Evolutionary conservation across 1,140 invertebrate species (phyloP).

Genomic region (Mylabris phalerata): DNA sequence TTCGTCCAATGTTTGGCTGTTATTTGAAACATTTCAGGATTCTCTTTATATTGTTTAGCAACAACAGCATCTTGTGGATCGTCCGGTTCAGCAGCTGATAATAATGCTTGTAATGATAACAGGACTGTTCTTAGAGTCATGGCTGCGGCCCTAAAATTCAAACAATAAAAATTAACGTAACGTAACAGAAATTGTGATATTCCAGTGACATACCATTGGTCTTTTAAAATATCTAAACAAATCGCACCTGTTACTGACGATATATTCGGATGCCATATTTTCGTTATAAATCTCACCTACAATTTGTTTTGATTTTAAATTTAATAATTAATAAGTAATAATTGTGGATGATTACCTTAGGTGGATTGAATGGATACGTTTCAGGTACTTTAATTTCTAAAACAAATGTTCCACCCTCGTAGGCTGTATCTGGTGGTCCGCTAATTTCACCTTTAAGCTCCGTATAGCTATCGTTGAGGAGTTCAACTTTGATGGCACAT

Average conservation of each 20-base stretch:
- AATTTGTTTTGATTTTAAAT: conserved; percentile 20
- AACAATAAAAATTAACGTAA: not conserved
- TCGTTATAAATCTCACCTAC: conserved; percentile 87
- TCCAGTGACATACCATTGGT: conserved; percentile 40
- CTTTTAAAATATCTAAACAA: conserved; percentile 98
- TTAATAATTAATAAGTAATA: not conserved
- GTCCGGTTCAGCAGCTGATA: conserved; percentile 91
- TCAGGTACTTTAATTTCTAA: conserved; percentile 98
- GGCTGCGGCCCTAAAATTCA: conserved; percentile 78
- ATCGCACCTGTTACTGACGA: conserved; percentile 98
- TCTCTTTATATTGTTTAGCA: conserved; percentile 90
- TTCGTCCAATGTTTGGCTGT: conserved; percentile 95
- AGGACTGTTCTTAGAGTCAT: conserved; percentile 96
- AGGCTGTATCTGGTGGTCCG: conserved; percentile 93
- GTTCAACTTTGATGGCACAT: conserved; percentile 87
- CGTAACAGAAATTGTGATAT: not conserved
- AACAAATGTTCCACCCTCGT: conserved; percentile 89
- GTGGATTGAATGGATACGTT: conserved; percentile 99
- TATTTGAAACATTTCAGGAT: conserved; percentile 73
- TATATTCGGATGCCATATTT: conserved; percentile 99
- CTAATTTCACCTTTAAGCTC: conserved; percentile 87
- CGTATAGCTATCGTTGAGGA: conserved; percentile 85
- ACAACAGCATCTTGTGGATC: conserved; percentile 97
- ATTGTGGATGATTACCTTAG: conserved; percentile 63
- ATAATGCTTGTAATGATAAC: conserved; percentile 83